These are phyloP conservation scores for Formica exsecta DNA, from an alignment of 1,140 invertebrate genomes.

Conservation along the genomic window DNA sequence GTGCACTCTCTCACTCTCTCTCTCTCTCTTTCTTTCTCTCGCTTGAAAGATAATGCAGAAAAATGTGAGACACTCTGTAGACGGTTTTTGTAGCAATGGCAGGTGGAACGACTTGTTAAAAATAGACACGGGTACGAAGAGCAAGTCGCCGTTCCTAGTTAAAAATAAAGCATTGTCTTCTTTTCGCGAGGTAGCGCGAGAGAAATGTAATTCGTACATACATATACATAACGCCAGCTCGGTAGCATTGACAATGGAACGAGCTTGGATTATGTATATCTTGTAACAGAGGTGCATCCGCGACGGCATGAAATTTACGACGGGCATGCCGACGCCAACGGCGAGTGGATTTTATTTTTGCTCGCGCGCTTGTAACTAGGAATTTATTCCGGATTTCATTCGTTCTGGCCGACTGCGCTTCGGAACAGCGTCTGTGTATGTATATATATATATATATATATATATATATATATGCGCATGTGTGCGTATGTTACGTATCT, in stretches of 20 bases:
- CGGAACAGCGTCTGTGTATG: constrained; percentile 25
- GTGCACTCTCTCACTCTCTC: too few species aligned
- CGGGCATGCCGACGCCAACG: constrained; percentile 1
- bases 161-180: constrained; percentile 52
- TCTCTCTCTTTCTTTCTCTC: not conserved
- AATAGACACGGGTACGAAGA: not conserved
- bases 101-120: constrained; percentile 14
- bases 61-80: not conserved
- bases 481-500: not conserved
- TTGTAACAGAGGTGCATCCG: constrained; percentile 48
- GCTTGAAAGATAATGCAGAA: not conserved
- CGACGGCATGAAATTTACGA: constrained; percentile 61
- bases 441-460: too few species aligned
- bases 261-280: constrained; percentile 55
- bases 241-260: constrained; percentile 54
- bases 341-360: constrained; percentile 65
- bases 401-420: constrained; percentile 66
- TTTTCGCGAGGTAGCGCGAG: constrained; percentile 35
- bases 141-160: constrained; percentile 15
- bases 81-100: not conserved
- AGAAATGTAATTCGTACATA: constrained; percentile 19
- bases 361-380: constrained; percentile 64
- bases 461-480: not conserved
- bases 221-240: constrained; percentile 21
- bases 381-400: constrained; percentile 73